Conservation (phyloP, 2,888 invertebrate genomes). For the Athalia circularis region DNA sequence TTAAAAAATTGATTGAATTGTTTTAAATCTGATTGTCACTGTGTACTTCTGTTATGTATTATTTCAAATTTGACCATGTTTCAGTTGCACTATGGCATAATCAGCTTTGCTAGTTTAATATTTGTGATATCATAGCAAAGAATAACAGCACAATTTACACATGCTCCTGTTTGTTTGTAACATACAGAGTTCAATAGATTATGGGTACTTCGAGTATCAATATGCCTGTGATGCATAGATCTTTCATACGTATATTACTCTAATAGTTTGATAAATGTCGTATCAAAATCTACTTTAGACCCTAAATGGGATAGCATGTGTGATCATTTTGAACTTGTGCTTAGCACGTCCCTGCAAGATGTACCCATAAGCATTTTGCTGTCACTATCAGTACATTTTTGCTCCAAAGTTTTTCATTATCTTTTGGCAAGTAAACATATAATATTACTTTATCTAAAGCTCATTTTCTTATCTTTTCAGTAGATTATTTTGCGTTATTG, state of each 20-base stretch:
- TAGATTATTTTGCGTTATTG: too few species aligned
- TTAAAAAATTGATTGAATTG: background rate
- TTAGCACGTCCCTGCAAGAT: background rate
- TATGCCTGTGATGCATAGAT: background rate
- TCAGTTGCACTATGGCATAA: constrained; percentile 6
- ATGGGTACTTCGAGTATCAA: background rate
- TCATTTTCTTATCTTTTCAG: too few species aligned
- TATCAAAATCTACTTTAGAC: too few species aligned
- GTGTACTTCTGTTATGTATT: too few species aligned
- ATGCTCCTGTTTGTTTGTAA: background rate
- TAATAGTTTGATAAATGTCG: too few species aligned
- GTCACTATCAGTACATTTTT: background rate
- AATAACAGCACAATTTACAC: constrained; percentile 19
- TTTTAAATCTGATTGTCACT: background rate
- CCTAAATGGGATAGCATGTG: too few species aligned
- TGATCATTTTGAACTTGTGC: too few species aligned
- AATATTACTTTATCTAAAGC: too few species aligned
- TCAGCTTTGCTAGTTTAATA: background rate
- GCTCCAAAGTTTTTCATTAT: background rate
- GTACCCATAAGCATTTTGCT: background rate
- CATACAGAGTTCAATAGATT: background rate
- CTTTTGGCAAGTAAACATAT: background rate
- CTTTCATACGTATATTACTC: too few species aligned
- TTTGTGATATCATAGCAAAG: constrained; percentile 19
- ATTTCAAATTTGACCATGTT: background rate